Conservation (phyloP, 2,888 invertebrate genomes). For the Ichneumon xanthorius region DNA sequence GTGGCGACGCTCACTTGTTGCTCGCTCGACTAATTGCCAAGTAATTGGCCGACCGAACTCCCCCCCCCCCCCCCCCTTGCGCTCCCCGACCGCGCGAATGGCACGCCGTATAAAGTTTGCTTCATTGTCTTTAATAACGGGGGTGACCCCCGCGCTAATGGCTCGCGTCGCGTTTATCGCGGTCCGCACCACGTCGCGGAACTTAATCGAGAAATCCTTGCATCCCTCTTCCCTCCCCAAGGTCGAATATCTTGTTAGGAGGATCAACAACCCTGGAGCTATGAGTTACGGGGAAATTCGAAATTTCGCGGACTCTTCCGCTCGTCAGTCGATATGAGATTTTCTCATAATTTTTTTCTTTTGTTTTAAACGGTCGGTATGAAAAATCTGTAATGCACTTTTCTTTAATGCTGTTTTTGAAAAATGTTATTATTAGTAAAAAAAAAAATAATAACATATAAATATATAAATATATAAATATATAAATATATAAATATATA, state of each 20-base stretch:
- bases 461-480: too few relatives aligned
- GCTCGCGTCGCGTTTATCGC: constrained; percentile 79
- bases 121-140: constrained; percentile 85
- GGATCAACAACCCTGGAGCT: neutral
- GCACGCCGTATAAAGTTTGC: constrained; percentile 83
- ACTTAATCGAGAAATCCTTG: constrained; percentile 35
- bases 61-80: neutral
- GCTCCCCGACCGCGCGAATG: neutral
- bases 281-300: neutral
- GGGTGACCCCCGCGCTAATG: constrained; percentile 81
- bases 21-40: constrained; percentile 84
- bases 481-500: too few relatives aligned
- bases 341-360: too few relatives aligned
- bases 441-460: too few relatives aligned
- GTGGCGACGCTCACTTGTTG: constrained; percentile 84
- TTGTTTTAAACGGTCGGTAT: too few relatives aligned
- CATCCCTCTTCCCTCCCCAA: neutral
- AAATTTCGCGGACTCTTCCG: neutral
- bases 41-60: constrained; percentile 82
- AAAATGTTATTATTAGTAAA: too few relatives aligned
- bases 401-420: too few relatives aligned
- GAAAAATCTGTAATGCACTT: too few relatives aligned
- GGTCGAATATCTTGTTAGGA: constrained; percentile 12
- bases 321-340: too few relatives aligned
- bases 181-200: constrained; percentile 29